These are phyloP conservation scores for Dromas ardeola DNA, from an alignment of 2,113 vertebrate genomes.

Conservation along the genomic window DNA sequence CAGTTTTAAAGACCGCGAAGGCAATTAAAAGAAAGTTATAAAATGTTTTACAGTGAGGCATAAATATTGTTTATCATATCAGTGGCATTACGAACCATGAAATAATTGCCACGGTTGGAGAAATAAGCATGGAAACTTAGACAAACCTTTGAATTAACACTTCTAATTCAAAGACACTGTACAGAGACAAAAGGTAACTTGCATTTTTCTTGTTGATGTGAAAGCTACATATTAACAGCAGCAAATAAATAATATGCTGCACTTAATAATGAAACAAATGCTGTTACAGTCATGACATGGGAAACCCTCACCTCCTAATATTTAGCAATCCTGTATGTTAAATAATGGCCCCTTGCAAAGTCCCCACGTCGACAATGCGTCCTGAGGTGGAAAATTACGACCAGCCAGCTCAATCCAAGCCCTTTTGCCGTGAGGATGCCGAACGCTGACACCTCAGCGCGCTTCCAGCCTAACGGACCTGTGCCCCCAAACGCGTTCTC, in stretches of 20 bases:
- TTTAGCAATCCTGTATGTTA: background rate
- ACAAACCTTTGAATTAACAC: conserved; percentile 75
- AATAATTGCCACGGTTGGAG: conserved; percentile 82
- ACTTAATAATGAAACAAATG: conserved; percentile 48
- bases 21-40: conserved; percentile 92
- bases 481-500: background rate
- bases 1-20: conserved; percentile 86
- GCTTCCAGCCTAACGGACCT: background rate
- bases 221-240: conserved; percentile 38
- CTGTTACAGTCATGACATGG: background rate
- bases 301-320: background rate
- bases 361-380: fast-evolving
- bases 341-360: background rate
- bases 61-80: conserved; percentile 87
- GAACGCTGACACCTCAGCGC: background rate
- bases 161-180: conserved; percentile 55
- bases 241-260: conserved; percentile 42
- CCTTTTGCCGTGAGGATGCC: background rate
- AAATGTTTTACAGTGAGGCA: conserved; percentile 78
- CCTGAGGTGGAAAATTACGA: background rate
- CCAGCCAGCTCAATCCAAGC: background rate
- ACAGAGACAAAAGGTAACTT: conserved; percentile 56
- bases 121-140: conserved; percentile 66
- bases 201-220: conserved; percentile 43
- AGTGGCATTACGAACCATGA: conserved; percentile 76